Conservation (phyloP, 2,888 invertebrate species). For the Argynnis bischoffii region DNA sequence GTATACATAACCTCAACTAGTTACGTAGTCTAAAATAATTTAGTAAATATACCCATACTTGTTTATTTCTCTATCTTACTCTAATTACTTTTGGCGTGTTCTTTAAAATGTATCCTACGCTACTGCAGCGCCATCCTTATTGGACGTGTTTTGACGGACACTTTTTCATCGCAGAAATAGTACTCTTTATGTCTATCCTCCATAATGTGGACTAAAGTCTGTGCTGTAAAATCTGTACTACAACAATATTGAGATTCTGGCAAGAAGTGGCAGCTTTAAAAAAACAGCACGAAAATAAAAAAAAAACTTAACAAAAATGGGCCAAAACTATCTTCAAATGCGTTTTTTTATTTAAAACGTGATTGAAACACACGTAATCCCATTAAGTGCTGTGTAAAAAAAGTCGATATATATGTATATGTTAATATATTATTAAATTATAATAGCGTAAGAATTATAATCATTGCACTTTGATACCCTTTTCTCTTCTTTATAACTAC, state of each 20-base stretch:
- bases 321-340: neutral
- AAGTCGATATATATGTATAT: neutral
- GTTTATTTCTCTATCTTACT: too few relatives aligned
- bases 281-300: neutral
- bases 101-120: too few relatives aligned
- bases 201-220: too few relatives aligned
- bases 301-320: neutral
- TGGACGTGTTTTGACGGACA: too few relatives aligned
- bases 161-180: too few relatives aligned
- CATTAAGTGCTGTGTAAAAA: neutral
- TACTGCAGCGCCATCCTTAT: too few relatives aligned
- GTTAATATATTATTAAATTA: neutral
- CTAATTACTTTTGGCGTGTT: too few relatives aligned
- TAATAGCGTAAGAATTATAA: neutral
- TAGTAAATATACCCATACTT: too few relatives aligned
- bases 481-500: constrained; percentile 53
- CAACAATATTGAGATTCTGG: neutral
- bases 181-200: too few relatives aligned
- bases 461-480: constrained; percentile 52
- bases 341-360: neutral
- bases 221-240: neutral
- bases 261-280: constrained; percentile 11
- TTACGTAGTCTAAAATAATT: too few relatives aligned
- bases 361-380: neutral
- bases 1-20: too few relatives aligned